phyloP scores from a whole-genome alignment of 2,113 vertebrate genomes.

The Corydoras sp. region DNA sequence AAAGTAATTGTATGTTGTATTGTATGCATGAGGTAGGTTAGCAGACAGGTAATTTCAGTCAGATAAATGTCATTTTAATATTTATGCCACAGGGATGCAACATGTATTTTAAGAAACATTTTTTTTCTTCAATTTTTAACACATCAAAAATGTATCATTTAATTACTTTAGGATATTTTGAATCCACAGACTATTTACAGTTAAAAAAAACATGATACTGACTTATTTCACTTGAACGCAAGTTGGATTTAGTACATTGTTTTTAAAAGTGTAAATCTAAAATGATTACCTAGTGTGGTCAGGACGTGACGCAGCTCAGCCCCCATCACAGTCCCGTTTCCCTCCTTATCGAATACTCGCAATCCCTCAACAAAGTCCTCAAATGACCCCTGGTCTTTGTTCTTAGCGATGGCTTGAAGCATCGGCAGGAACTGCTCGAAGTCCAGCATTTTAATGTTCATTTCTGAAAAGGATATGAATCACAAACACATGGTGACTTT shows the following conservation, averaged over 20 bases:
- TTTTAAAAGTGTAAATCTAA: background rate
- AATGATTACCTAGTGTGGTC: constrained; percentile 76
- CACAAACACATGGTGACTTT: background rate
- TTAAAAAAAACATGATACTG: no score
- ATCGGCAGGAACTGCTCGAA: constrained; percentile 96
- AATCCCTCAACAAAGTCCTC: constrained; percentile 93
- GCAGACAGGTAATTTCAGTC: no score
- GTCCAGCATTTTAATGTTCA: constrained; percentile 84
- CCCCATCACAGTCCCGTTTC: constrained; percentile 82
- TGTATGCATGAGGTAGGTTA: no score
- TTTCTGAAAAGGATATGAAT: constrained; percentile 63
- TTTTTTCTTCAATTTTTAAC: no score
- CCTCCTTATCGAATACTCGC: constrained; percentile 92
- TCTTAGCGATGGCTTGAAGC: constrained; percentile 91
- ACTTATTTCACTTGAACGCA: no score
- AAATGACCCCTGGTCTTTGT: constrained; percentile 91
- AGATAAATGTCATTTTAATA: no score
- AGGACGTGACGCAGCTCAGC: constrained; percentile 77
- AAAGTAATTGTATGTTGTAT: no score
- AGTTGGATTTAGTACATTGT: background rate
- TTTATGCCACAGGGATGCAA: no score
- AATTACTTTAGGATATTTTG: no score
- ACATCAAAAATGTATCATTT: no score
- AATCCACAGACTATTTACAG: no score
- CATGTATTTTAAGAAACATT: no score